Base-by-base conservation (phyloP, 2,113 vertebrate species). In the Lipophrys pholis region DNA sequence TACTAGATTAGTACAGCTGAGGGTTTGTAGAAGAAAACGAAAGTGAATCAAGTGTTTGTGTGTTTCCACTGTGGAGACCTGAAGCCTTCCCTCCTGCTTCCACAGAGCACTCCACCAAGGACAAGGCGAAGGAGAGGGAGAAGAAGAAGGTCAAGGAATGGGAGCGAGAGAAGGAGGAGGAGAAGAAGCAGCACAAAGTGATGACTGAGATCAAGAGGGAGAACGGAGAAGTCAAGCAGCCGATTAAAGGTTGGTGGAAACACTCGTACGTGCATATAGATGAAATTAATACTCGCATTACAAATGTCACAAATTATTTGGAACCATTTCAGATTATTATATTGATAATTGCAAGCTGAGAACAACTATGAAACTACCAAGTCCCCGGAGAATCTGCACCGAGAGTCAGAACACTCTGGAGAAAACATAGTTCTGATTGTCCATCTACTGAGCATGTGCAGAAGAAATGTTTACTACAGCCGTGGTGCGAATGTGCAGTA, bases 181-280 rank as follows among this genome's bases (percentile, higher is more conserved):
- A 96, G 59, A 97, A 95, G 56, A 97, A 95, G 92, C 97, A 97
- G 82, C 95, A 97, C 91, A 98, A 96, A 93, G 78, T 94, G 82
- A 95, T 96, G 85, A 96, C 94, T 75, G 95, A 98, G 89, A 94
- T 97, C 78, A 99, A 97, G 93, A 95, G 96, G 87, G 96, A 99
- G 89, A 99, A 99, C 51, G 97, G 97, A 77, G 96, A 96, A 82
- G 90, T 98, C 78, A 97, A 95, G 84, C 91, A 95, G 80, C 92
- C 95, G 35, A 94, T 96, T 86, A 99, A 97, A 97, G 95, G 97
- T 99, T 87, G 45, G 93, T 93, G 57, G 41, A 50, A 57, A 42
- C 51, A 1, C 60, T 40, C 71, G n/a, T 7, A 53, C 17, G 8
- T 41, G 46, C 42, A 61, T 39, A 51, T 30, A 6, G 21, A n/a